Evolutionary conservation across 1,140 invertebrate species (phyloP).

Genomic region (Tenebrio molitor): DNA sequence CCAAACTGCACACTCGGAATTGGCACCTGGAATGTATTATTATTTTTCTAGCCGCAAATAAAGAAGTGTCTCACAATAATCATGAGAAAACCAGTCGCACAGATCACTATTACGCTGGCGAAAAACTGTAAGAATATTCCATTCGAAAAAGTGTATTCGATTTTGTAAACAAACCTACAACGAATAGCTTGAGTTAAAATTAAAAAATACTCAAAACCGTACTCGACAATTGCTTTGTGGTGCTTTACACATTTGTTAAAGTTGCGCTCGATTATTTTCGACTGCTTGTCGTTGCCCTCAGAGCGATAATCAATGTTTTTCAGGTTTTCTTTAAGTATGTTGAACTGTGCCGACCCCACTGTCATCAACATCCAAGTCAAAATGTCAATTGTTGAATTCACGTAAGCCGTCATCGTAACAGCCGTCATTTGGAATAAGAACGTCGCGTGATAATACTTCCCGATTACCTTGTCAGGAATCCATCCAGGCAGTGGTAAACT

Average conservation of each 20-base stretch:
- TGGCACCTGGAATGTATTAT: conserved; percentile 6
- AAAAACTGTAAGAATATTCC: conserved; percentile 49
- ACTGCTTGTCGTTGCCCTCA: not conserved
- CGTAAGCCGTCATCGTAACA: conserved; percentile 42
- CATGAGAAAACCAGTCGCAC: conserved; percentile 42
- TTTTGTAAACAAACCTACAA: conserved; percentile 32
- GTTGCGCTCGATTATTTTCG: not conserved
- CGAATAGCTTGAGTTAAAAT: conserved; percentile 10
- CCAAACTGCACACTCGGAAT: conserved; percentile 44
- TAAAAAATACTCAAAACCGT: not conserved
- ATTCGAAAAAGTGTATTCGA: conserved; percentile 43
- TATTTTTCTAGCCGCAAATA: not conserved
- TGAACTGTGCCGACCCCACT: conserved; percentile 44
- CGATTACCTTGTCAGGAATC: conserved; percentile 31
- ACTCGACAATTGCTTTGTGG: conserved; percentile 43
- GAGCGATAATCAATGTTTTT: conserved; percentile 32
- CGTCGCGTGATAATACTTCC: conserved; percentile 35
- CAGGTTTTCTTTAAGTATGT: conserved; percentile 42
- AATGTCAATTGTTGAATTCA: conserved; percentile 45
- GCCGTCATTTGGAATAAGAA: conserved; percentile 38
- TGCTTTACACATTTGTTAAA: conserved; percentile 27
- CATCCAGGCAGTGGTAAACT: conserved; percentile 46
- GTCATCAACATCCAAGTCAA: conserved; percentile 43
- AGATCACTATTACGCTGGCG: conserved; percentile 42
- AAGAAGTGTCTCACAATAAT: conserved; percentile 30